Conservation (phyloP, 2,113 vertebrate genomes). For the Cepphus grylle region DNA sequence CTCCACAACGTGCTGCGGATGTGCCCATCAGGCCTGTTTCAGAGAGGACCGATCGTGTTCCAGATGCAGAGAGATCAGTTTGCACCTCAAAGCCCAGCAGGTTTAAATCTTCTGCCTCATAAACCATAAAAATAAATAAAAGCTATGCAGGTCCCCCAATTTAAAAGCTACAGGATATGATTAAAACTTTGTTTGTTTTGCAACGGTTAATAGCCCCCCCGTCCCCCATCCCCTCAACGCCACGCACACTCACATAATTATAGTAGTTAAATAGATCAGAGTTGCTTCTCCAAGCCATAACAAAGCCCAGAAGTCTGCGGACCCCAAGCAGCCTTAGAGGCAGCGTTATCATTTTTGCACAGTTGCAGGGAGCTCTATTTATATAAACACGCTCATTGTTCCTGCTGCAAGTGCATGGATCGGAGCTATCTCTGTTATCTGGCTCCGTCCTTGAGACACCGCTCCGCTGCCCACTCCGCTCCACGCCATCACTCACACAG, state of each 20-base stretch:
- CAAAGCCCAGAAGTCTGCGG: neutral
- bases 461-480: rapidly evolving
- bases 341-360: neutral
- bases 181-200: neutral
- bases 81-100: neutral
- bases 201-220: neutral
- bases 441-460: neutral
- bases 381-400: neutral
- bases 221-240: neutral
- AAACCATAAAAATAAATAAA: neutral
- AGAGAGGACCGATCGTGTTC: neutral
- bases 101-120: neutral
- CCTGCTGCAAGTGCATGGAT: neutral
- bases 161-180: neutral
- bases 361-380: neutral
- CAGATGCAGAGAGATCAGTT: neutral
- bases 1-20: neutral
- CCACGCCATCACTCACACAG: rapidly evolving
- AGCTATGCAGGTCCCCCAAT: neutral
- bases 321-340: neutral
- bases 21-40: neutral
- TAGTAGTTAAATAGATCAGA: neutral
- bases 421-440: neutral
- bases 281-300: neutral
- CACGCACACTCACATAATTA: neutral